A percentile compares a stretch with the other conserved stretches of the same genome.
Conservation (phyloP, 1,140 invertebrate species). For the Pissodes strobi region DNA sequence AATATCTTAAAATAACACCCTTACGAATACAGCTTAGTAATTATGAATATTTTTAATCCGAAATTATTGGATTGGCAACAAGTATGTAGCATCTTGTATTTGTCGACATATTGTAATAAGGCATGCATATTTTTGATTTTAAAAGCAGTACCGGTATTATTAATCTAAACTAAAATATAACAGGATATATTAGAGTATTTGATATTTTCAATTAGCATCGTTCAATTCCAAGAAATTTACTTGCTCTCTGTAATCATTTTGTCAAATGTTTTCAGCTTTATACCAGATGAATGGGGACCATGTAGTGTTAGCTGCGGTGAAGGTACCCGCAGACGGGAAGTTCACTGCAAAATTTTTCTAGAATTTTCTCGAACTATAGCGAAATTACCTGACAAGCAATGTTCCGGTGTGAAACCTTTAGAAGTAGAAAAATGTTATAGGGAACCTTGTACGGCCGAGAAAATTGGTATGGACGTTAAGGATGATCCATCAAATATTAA, state of each 20-base stretch:
- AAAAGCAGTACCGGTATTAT: background rate
- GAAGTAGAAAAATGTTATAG: conserved; percentile 78
- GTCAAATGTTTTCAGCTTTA: conserved; percentile 66
- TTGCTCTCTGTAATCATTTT: too few species aligned
- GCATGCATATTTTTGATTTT: background rate
- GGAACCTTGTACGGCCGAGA: conserved; percentile 66
- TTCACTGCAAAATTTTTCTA: conserved; percentile 91
- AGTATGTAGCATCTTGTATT: too few species aligned
- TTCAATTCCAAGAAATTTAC: too few species aligned
- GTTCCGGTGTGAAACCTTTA: conserved; percentile 78
- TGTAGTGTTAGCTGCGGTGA: conserved; percentile 90
- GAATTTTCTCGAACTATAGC: conserved; percentile 87
- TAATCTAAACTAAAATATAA: background rate
- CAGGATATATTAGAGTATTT: too few species aligned
- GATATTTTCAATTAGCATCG: too few species aligned
- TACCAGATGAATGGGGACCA: conserved; percentile 80
- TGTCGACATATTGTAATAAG: background rate
- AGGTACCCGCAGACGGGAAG: conserved; percentile 77
- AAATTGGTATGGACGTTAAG: conserved; percentile 49
- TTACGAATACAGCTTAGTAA: too few species aligned
- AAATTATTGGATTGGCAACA: too few species aligned
- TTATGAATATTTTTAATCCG: too few species aligned
- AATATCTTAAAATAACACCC: too few species aligned
- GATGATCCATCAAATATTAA: conserved; percentile 57
- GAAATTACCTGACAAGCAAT: conserved; percentile 85